These are phyloP conservation scores for Calliphora vomitoria DNA, from an alignment of 2,888 invertebrate species.

Conservation along the genomic window DNA sequence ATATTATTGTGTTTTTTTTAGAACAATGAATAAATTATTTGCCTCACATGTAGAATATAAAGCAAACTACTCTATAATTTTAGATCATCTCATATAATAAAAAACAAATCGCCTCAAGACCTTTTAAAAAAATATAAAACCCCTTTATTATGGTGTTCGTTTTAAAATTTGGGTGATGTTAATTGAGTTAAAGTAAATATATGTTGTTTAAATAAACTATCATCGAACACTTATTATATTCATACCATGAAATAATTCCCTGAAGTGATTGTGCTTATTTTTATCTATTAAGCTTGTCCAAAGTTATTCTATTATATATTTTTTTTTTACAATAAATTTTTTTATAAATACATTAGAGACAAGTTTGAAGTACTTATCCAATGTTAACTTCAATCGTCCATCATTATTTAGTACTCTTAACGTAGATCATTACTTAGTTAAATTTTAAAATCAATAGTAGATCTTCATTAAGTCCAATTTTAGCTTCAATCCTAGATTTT, in stretches of 20 bases:
- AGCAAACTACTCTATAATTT: conserved; percentile 44
- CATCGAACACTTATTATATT: neutral
- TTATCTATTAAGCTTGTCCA: neutral
- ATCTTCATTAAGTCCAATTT: no score
- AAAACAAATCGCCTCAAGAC: conserved; percentile 61
- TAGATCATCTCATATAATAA: conserved; percentile 48
- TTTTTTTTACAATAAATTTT: no score
- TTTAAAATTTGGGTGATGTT: conserved; percentile 43
- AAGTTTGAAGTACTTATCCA: no score
- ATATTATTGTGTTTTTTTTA: conserved; percentile 25
- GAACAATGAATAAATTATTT: conserved; percentile 73
- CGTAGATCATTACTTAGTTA: no score
- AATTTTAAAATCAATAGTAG: no score
- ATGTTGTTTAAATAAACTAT: conserved; percentile 48
- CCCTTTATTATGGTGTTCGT: conserved; percentile 9
- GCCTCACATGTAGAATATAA: conserved; percentile 57
- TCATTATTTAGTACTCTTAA: no score
- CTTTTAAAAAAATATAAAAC: conserved; percentile 1
- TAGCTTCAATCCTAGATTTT: no score
- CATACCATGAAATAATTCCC: neutral
- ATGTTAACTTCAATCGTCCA: no score
- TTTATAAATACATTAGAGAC: no score
- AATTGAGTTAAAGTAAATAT: conserved; percentile 64
- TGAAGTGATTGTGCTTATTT: neutral
- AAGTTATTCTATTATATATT: no score